Conservation (phyloP, 2,797 vertebrate species). For the Sebastes hubbsi region DNA sequence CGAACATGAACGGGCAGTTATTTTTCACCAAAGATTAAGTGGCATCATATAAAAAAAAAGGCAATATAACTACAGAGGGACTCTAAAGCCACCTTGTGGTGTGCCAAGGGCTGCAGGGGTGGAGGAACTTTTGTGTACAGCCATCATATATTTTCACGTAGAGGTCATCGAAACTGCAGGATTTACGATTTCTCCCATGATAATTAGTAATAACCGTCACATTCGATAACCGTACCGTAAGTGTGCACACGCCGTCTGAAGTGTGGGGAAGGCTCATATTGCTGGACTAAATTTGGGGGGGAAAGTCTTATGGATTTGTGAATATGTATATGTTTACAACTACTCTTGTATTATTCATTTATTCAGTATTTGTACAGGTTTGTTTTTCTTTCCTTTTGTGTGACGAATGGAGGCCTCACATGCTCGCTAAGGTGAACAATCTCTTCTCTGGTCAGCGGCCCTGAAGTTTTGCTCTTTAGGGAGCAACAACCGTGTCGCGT, state of each 20-base stretch:
- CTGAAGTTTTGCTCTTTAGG: slow-evolving; percentile 37
- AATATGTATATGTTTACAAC: slow-evolving; percentile 82
- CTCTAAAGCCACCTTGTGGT: slow-evolving; percentile 47
- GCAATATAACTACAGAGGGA: slow-evolving; percentile 75
- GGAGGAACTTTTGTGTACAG: slow-evolving; percentile 53
- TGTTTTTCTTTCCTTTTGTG: slow-evolving; percentile 59
- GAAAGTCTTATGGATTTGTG: slow-evolving; percentile 68
- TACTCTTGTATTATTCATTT: slow-evolving; percentile 78
- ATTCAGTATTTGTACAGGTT: slow-evolving; percentile 84
- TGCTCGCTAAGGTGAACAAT: slow-evolving; percentile 57
- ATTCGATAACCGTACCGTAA: slow-evolving; percentile 36
- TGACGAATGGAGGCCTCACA: slow-evolving; percentile 65
- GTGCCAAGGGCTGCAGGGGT: slow-evolving; percentile 49
- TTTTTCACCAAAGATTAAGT: slow-evolving; percentile 91
- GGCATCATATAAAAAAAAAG: slow-evolving; percentile 72
- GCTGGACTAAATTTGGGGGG: slow-evolving; percentile 40
- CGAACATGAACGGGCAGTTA: slow-evolving; percentile 59
- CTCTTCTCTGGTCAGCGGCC: slow-evolving; percentile 46
- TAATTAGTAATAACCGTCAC: slow-evolving; percentile 51
- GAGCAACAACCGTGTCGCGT: slow-evolving; percentile 27
- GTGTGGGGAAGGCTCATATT: slow-evolving; percentile 56
- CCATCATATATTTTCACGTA: slow-evolving; percentile 40
- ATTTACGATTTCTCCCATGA: slow-evolving; percentile 56
- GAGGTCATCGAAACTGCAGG: slow-evolving; percentile 44
- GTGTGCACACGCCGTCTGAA: slow-evolving; percentile 47